Base-by-base conservation (phyloP, 2,113 vertebrate genomes). In the Etheostoma spectabile region DNA sequence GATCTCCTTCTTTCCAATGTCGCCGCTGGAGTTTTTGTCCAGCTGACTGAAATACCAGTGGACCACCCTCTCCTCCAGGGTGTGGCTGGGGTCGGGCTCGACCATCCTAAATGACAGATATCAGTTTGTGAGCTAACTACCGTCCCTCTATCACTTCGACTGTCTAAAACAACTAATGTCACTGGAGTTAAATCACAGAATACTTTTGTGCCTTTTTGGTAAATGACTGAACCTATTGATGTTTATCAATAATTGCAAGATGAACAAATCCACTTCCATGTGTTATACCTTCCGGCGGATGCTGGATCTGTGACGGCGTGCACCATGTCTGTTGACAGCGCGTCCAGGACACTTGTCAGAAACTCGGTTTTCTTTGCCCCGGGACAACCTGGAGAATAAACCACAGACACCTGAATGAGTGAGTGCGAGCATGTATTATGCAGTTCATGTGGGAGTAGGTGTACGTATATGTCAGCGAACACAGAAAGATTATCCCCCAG, bases 41-140 rank as follows among this genome's bases (percentile, higher is more conserved):
- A 99, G 95, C 61, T 97, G 96, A 52, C 95, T 96, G 93, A 99
- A 99, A 85, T 99, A 99, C 98, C 98, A 99, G 22, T 97, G 97
- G 18, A 99, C 97, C 3, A 99, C 98, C 71, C 98, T 93, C 90
- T 99, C 98, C 84, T 99, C 98, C 86, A 99, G 94, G 6, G 98
- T 99, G 86, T 99, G 98, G 90, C 93, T 99, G 83, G 98, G 98
- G 91, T 99, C 96, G 0, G 98, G 98, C 85, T 99, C 98, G 0
- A 96, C 93, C 90, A 98, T 95, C 82, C 98, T 99, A 85, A 13
- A 89, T 66, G 13, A 64, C 51, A 77, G 33, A 48, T 15, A 56
- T 53, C 46, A 80, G 12, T 38, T 57, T 1, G 79, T 72, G 14
- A 79, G 35, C 8, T 22, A 61, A 49, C 35, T 21, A 79, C 62